Evolutionary conservation across 2,113 vertebrate genomes (phyloP).

Genomic region (Onychostruthus taczanowskii): DNA sequence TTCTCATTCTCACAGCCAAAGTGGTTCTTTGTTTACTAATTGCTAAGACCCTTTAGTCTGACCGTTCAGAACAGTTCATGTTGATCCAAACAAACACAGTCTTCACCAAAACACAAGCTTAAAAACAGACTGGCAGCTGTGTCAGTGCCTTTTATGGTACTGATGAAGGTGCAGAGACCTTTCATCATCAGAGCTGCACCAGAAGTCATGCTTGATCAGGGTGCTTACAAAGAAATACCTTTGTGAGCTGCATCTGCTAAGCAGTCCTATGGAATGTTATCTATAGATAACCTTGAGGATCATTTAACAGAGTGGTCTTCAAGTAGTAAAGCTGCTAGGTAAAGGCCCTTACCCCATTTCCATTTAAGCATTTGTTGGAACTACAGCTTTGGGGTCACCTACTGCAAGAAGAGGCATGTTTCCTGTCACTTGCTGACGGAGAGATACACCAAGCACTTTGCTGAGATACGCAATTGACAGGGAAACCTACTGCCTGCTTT

Average conservation of each 20-base stretch:
- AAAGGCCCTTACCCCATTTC: neutral
- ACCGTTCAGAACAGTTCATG: neutral
- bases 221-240: neutral
- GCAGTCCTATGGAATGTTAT: neutral
- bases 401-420: neutral
- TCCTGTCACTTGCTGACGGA: neutral
- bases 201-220: neutral
- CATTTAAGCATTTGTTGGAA: neutral
- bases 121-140: neutral
- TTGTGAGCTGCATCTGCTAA: neutral
- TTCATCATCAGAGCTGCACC: neutral
- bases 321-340: neutral
- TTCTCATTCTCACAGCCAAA: neutral
- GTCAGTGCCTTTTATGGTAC: neutral
- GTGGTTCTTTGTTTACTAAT: neutral
- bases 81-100: rapidly evolving
- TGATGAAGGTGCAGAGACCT: neutral
- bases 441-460: neutral
- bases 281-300: neutral
- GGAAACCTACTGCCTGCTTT: neutral
- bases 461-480: neutral
- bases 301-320: neutral
- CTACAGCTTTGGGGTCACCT: neutral
- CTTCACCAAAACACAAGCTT: neutral
- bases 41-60: neutral